Conservation (phyloP, 2,888 invertebrate genomes). For the Aleiodes leptofemur region DNA sequence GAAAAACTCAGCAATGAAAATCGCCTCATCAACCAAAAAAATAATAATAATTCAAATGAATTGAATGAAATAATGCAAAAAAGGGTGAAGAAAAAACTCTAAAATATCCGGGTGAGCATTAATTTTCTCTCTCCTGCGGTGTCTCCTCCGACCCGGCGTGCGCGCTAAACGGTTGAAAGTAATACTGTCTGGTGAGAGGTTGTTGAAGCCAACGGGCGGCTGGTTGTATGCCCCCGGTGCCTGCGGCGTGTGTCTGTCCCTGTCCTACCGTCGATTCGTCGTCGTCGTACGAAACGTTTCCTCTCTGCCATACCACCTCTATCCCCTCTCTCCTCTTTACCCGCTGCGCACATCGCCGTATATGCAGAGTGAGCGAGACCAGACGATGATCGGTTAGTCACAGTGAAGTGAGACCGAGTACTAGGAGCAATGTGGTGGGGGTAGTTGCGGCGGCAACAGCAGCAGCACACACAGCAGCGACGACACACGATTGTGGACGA, state of each 20-base stretch:
- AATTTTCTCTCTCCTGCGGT: conserved; percentile 23
- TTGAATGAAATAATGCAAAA: not conserved
- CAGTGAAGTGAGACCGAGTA: conserved; percentile 33
- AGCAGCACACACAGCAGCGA: conserved; percentile 34
- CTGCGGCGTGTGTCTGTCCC: conserved; percentile 49
- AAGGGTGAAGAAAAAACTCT: conserved; percentile 11
- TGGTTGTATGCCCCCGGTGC: conserved; percentile 51
- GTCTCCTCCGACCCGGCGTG: conserved; percentile 49
- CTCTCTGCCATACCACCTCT: conserved; percentile 37
- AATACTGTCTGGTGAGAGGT: conserved; percentile 71
- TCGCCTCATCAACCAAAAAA: not conserved
- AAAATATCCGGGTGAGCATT: conserved; percentile 24
- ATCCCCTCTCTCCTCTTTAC: conserved; percentile 34
- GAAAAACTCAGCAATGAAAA: too few species aligned
- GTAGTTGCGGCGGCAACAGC: conserved; percentile 36
- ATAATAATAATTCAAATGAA: conserved; percentile 3
- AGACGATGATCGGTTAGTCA: not conserved
- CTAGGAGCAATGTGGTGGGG: conserved; percentile 46
- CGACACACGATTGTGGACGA: conserved; percentile 27
- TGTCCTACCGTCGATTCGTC: conserved; percentile 53
- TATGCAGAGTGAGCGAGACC: conserved; percentile 16
- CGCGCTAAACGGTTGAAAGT: conserved; percentile 70
- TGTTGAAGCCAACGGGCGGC: conserved; percentile 65
- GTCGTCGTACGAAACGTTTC: conserved; percentile 49
- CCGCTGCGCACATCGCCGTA: conserved; percentile 16